Base-by-base conservation (phyloP, 2,888 invertebrate species). In the Uloborus plumipes region DNA sequence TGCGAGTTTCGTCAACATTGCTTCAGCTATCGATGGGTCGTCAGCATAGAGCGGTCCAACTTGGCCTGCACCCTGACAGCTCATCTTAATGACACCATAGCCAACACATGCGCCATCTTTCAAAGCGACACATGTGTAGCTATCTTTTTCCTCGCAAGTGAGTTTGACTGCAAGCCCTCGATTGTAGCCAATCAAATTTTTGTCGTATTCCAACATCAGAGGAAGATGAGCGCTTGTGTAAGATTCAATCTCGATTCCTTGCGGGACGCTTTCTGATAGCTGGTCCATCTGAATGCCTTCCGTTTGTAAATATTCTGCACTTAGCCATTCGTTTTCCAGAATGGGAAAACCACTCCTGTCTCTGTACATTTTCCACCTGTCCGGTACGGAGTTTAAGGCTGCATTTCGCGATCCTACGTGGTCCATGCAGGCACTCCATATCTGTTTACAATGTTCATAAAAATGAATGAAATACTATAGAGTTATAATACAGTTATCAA, bases 41-140 rank as follows among this genome's bases (percentile, higher is more conserved):
- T 82, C 76, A 11, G 82, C 82, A 62, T 82, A 82, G 50, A 82
- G 50, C 2, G 82, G 82, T 31, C 76, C 82, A 20, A 81, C 58
- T 4, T 53, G 15, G 2, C 61, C 70, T 14, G 31, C 26, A 16
- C 69, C 69, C 18, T 31, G 51, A 18, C 39, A 15, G 22, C 53
- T 65, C 18, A 51, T 77, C 20, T 61, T 77, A 14, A 77, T 50
- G 2, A 31, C 20, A 11, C 76, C 76, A 47, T 69, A 77, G 18
- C 76, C 76, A 9, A 39, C 31, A 50, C 55, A 31, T 1, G 20
- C 53, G n/a, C 67, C 66, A 3, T 66, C 50, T 50, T 77, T 47
- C 14, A 81, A 49, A 3, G 83, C 83, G n/a, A 77, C 76, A 16
- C 61, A 47, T 15, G 67, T 72, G 2, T 9, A 20, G 55, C 65